Evolutionary conservation across 2,797 vertebrate species (phyloP), one percentile per base, ranked within the genome.

Genomic region (Cephalopachus bancanus): DNA sequence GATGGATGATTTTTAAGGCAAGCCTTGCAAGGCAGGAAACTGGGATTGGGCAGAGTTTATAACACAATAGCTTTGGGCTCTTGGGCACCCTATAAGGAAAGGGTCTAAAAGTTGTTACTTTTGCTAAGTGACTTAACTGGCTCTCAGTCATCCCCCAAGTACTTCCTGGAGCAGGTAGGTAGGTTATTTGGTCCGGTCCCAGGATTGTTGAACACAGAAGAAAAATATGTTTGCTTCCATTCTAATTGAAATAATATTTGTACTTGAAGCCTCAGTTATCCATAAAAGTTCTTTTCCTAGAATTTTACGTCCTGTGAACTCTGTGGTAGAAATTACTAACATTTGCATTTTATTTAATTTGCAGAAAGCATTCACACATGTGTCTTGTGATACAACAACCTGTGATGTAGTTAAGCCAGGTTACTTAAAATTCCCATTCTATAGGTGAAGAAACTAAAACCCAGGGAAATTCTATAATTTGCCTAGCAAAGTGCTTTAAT

Each of bases 261-360:
- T 28, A 64, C 17, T 11, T 11, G 69, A 94, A 78, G 1, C 17
- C 22, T 69, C 71, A 53, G 24, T 80, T 84, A 71, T 83, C 49
- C 37, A 49, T 74, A 37, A 83, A 96, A 89, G 10, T 10, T 2
- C 10, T 65, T 51, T 89, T 94, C 71, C 30, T 16, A 71, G 72
- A 89, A 92, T 71, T 83, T 90, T 57, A 75, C 44, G 59, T 90
- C 85, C 44, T 60, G 10, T 22, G 79, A 95, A 65, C 49, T 59
- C 30, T 51, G 5, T 30, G 7, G 59, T 59, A 71, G 80, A 78
- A 95, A 75, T 60, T 55, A 69, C 28, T 75, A 78, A 69, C 53
- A 65, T 78, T 90, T 80, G 19, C 69, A 15, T 78, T 91, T 91
- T 80, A 67, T 76, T 53, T 57, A 64, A 92, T 86, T 96, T 92